phyloP scores from a whole-genome alignment of 2,888 invertebrate genomes.

The Tuta absoluta region DNA sequence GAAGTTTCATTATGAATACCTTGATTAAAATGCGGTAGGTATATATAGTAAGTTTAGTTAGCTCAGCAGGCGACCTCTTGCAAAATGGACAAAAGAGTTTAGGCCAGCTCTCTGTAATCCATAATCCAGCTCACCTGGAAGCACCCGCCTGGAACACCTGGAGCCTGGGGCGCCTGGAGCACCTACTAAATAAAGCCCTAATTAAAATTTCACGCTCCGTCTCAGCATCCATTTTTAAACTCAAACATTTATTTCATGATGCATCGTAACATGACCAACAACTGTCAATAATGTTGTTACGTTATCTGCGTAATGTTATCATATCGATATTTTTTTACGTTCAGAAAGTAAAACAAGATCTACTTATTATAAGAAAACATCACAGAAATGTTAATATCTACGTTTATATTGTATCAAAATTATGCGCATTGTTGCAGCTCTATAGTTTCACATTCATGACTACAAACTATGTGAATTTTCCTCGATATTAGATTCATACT shows the following conservation, averaged over 20 bases:
- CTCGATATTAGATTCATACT: neutral
- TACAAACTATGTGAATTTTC: neutral
- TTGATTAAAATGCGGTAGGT: constrained; percentile 7
- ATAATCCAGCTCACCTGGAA: constrained; percentile 52
- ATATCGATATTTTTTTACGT: too few species aligned
- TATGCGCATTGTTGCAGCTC: neutral
- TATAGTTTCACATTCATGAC: neutral
- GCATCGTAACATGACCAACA: constrained; percentile 1
- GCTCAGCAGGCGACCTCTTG: neutral
- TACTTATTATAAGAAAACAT: too few species aligned
- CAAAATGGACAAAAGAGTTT: constrained; percentile 23
- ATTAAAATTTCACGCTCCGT: constrained; percentile 52
- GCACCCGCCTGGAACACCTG: neutral
- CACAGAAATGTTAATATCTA: neutral
- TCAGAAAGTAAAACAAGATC: too few species aligned
- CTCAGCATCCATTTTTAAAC: constrained; percentile 34
- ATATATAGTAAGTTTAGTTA: neutral
- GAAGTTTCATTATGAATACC: constrained; percentile 7
- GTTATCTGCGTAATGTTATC: too few species aligned
- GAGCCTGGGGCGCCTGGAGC: constrained; percentile 13
- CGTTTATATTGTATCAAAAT: neutral
- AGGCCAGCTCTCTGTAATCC: constrained; percentile 46
- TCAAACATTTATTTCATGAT: constrained; percentile 21
- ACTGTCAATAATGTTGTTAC: too few species aligned
- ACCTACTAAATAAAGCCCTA: constrained; percentile 40